phyloP scores from a whole-genome alignment of 2,888 invertebrate genomes.

The Synanthedon vespiformis region DNA sequence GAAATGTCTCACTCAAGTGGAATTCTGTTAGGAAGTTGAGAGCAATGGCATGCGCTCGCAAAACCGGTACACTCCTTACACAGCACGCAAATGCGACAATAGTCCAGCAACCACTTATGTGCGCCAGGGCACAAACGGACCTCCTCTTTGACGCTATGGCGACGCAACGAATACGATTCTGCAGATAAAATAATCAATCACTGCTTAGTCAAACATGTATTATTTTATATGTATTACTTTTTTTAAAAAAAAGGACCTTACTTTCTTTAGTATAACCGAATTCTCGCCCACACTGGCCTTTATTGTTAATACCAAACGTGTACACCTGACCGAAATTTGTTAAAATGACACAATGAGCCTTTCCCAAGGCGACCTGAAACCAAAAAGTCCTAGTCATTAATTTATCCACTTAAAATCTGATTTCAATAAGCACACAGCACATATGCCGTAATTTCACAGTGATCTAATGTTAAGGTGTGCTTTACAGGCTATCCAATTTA shows the following conservation, averaged over 20 bases:
- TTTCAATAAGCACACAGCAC: neutral
- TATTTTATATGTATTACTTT: too few relatives aligned
- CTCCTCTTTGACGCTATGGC: constrained; percentile 26
- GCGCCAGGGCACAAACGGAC: constrained; percentile 73
- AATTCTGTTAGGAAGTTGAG: constrained; percentile 80
- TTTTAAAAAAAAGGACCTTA: constrained; percentile 20
- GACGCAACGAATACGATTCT: constrained; percentile 22
- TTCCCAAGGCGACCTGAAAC: constrained; percentile 85
- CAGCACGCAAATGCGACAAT: constrained; percentile 90
- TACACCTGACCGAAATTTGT: constrained; percentile 91
- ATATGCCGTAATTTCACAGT: too few relatives aligned
- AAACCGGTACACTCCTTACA: constrained; percentile 96
- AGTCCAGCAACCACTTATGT: constrained; percentile 84
- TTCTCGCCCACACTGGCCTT: constrained; percentile 96
- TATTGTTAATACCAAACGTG: constrained; percentile 97
- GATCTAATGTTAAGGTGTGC: too few relatives aligned
- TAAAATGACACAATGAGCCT: constrained; percentile 94
- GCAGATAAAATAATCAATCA: neutral
- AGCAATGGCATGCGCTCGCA: constrained; percentile 84
- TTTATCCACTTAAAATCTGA: neutral
- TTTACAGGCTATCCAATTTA: neutral
- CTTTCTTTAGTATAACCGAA: constrained; percentile 75
- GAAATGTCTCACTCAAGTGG: constrained; percentile 82
- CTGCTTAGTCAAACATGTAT: neutral
- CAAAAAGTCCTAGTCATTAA: too few relatives aligned